Evolutionary conservation across 2,113 vertebrate species (phyloP).

Genomic region (Alligator mississippiensis): DNA sequence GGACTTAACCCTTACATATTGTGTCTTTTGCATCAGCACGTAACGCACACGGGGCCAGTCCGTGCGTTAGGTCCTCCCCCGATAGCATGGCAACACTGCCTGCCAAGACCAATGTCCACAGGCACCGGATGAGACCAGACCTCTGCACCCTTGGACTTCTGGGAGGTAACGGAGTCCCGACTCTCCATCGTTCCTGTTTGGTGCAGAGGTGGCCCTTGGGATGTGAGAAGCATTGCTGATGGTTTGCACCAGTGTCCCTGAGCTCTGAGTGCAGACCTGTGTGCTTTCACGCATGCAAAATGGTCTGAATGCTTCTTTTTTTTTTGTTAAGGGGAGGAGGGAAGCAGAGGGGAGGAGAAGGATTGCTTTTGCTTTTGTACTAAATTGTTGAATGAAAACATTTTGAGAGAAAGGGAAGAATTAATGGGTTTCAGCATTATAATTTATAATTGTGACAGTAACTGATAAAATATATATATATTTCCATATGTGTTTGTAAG

Average conservation of each 20-base stretch:
- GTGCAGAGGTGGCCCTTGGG: background rate
- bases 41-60: accelerated
- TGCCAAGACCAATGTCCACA: background rate
- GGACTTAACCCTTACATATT: background rate
- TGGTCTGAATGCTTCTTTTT: background rate
- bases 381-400: background rate
- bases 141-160: background rate
- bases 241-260: background rate
- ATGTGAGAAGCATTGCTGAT: background rate
- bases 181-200: background rate
- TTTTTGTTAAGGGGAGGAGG: too few relatives aligned
- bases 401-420: background rate
- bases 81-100: background rate
- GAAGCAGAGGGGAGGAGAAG: too few relatives aligned
- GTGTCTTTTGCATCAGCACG: background rate
- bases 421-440: background rate
- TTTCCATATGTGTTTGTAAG: background rate
- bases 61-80: background rate
- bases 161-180: too few relatives aligned
- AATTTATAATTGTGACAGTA: background rate
- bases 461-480: accelerated
- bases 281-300: background rate
- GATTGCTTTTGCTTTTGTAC: background rate
- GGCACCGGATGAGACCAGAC: background rate
- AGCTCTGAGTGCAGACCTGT: background rate